phyloP scores from a whole-genome alignment of 2,113 vertebrate genomes.

The Gnathonemus longibarbis region DNA sequence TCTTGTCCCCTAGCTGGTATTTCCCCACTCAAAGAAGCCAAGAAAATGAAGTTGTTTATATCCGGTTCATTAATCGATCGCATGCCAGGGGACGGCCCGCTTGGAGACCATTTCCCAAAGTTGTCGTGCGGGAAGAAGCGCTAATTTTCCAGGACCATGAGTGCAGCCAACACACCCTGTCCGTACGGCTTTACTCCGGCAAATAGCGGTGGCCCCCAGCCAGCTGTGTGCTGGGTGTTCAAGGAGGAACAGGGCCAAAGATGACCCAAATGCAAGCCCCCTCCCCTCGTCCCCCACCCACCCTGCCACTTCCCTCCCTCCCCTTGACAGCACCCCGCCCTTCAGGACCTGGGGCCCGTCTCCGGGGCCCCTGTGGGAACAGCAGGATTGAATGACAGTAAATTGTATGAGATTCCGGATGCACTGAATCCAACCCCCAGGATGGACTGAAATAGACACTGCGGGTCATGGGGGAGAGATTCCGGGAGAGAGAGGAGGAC shows the following conservation, averaged over 20 bases:
- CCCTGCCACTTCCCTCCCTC: background rate
- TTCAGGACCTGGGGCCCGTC: conserved; percentile 54
- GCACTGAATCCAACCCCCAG: conserved; percentile 68
- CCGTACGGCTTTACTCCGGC: background rate
- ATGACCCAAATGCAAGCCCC: background rate
- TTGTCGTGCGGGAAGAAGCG: background rate
- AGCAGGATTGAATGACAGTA: conserved; percentile 63
- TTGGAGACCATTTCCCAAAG: conserved; percentile 1
- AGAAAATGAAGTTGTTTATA: background rate
- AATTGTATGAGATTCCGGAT: conserved; percentile 73
- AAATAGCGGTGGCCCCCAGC: background rate
- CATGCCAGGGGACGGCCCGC: background rate
- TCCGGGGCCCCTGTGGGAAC: conserved; percentile 47
- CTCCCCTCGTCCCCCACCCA: background rate
- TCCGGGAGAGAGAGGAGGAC: conserved; percentile 42
- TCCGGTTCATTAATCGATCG: background rate
- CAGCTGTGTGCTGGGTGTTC: background rate
- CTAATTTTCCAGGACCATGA: background rate
- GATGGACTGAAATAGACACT: conserved; percentile 76
- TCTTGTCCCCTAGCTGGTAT: background rate
- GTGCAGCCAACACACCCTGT: background rate
- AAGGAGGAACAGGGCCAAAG: conserved; percentile 4
- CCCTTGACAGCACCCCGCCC: conserved; percentile 13
- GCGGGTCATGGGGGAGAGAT: conserved; percentile 50
- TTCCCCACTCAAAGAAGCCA: background rate